Evolutionary conservation across 2,888 invertebrate species (phyloP).

Genomic region (Apeira syringaria): DNA sequence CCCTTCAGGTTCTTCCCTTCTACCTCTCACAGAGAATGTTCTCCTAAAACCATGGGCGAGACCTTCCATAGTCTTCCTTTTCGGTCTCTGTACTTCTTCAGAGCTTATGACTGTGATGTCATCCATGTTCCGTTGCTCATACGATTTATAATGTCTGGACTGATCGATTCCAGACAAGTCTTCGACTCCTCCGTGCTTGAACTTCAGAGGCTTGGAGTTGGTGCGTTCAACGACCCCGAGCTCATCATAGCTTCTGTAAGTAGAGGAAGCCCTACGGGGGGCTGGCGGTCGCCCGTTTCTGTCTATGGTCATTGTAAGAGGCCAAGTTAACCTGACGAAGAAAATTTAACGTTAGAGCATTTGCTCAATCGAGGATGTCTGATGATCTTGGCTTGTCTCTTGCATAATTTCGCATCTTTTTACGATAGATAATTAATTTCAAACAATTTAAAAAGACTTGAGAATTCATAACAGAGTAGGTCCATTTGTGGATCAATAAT

Average conservation of each 20-base stretch:
- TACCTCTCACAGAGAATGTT: constrained; percentile 70
- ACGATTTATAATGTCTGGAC: constrained; percentile 50
- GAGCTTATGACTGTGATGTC: constrained; percentile 77
- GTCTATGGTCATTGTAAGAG: constrained; percentile 70
- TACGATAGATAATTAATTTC: too few species aligned
- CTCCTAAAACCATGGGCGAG: constrained; percentile 71
- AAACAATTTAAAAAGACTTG: too few species aligned
- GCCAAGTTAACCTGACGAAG: constrained; percentile 60
- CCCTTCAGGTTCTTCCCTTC: constrained; percentile 63
- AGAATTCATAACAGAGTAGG: too few species aligned
- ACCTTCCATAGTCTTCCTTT: constrained; percentile 70
- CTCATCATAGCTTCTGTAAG: constrained; percentile 78
- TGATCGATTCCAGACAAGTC: constrained; percentile 68
- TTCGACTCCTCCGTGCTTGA: constrained; percentile 71
- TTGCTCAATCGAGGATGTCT: constrained; percentile 27
- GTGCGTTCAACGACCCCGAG: constrained; percentile 67
- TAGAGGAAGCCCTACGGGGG: constrained; percentile 67
- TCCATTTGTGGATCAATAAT: too few species aligned
- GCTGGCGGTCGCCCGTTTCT: constrained; percentile 71
- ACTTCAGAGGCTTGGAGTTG: constrained; percentile 60
- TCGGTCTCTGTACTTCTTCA: constrained; percentile 69
- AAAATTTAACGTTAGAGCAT: constrained; percentile 50
- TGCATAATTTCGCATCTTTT: constrained; percentile 6
- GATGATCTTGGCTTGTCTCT: constrained; percentile 55
- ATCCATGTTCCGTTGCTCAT: constrained; percentile 62